phyloP scores from a whole-genome alignment of 2,888 invertebrate genomes.

The Sicus ferrugineus region DNA sequence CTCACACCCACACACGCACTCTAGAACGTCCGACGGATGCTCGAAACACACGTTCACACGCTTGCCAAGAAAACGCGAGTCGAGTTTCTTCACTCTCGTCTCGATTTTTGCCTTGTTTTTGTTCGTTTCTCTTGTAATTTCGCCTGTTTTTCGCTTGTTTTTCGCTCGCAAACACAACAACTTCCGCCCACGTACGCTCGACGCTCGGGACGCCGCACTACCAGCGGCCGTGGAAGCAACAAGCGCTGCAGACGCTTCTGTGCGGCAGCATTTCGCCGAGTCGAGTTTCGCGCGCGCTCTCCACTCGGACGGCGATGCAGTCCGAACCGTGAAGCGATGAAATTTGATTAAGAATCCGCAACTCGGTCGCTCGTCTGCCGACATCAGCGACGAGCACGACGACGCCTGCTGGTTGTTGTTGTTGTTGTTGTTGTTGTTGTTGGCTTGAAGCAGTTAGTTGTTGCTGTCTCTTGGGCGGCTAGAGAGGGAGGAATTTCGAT shows the following conservation, averaged over 20 bases:
- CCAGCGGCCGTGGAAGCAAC: conserved; percentile 26
- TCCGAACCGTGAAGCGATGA: conserved; percentile 45
- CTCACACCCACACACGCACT: background rate
- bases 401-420: background rate
- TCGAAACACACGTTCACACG: no score
- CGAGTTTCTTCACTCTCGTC: background rate
- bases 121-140: background rate
- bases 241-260: conserved; percentile 16
- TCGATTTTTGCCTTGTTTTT: conserved; percentile 1
- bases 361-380: background rate
- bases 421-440: background rate
- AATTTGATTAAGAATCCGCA: conserved; percentile 45
- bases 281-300: conserved; percentile 32
- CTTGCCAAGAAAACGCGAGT: no score
- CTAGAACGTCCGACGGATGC: background rate
- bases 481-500: background rate
- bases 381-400: conserved; percentile 1
- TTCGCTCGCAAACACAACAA: conserved; percentile 3
- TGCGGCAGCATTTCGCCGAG: conserved; percentile 11
- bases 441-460: background rate
- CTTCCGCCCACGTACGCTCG: conserved; percentile 10
- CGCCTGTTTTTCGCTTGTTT: background rate
- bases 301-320: conserved; percentile 19
- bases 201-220: background rate
- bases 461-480: background rate